Base-by-base conservation (phyloP, 1,140 invertebrate species). In the Halyomorpha halys region DNA sequence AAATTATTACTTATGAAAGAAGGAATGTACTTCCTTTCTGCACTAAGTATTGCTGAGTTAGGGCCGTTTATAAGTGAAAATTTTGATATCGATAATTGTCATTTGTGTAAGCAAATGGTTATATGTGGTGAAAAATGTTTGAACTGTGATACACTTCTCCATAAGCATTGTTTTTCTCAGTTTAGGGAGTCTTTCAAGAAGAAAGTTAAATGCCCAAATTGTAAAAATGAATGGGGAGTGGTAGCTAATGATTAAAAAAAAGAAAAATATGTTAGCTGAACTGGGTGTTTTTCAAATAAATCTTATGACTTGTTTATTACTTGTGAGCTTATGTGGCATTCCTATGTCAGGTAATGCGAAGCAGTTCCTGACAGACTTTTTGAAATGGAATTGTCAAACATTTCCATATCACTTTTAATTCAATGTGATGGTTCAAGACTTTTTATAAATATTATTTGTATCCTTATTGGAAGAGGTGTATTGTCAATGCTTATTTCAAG, bases 251-350 rank as follows among this genome's bases (percentile, higher is more conserved):
- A 56, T 23, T 25, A 56, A 56, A 56, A 23, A 14, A 19, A 19
- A n/a, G 4, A 47, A 21, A 49, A 49, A 19, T 49, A 19, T 49
- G 47, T 49, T 19, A 13, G n/a, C n/a, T 21, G 21, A 49, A 49
- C n/a, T 49, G 47, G 47, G 21, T 19, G 47, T 49, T 49, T 49
- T 19, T 49, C 1, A 49, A 5, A 19, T 21, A 49, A 19, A 21
- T 49, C 6, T 21, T 49, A n/a, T 49, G 47, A 49, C 5, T 18
- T 49, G 47, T 25, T 56, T 21, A 56, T 56, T 56, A 19, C 47
- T 56, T 56, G 53, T 56, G 53, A 56, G 53, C 53, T 56, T 56
- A 56, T 56, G 21, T 56, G 53, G 53, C 53, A 56, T 56, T 56
- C 53, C 53, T 56, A 23, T 56, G 23, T 56, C 53, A 56, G 53